Conservation (phyloP, 2,113 vertebrate species). For the Odontesthes bonariensis region DNA sequence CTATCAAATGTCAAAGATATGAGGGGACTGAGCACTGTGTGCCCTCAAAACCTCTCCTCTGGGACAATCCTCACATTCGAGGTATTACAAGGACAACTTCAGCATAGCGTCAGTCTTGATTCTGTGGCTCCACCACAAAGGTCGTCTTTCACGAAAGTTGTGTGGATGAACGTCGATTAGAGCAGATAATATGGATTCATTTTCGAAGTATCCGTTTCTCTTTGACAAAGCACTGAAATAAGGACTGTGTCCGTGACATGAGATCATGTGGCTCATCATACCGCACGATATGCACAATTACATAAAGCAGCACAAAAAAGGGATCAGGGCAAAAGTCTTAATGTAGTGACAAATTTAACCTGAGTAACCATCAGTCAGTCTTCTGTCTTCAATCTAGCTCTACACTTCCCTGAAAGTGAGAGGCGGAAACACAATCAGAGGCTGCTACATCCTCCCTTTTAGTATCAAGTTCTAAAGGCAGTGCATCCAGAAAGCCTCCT, state of each 20-base stretch:
- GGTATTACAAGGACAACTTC: slow-evolving; percentile 21
- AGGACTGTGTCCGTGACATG: too few species aligned
- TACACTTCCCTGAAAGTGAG: background rate
- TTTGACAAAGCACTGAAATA: too few species aligned
- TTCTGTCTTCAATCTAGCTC: background rate
- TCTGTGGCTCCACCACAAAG: slow-evolving; percentile 9
- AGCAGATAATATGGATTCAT: background rate
- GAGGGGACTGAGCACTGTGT: slow-evolving; percentile 2
- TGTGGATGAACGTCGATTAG: background rate
- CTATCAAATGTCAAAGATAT: slow-evolving; percentile 63
- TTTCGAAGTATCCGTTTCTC: too few species aligned
- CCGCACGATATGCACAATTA: background rate
- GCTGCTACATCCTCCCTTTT: background rate
- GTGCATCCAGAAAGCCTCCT: too few species aligned
- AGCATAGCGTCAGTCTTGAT: slow-evolving; percentile 14
- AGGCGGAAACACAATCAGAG: too few species aligned
- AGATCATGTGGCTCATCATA: background rate
- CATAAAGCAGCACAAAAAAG: background rate
- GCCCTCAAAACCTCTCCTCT: slow-evolving; percentile 5
- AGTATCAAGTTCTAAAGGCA: background rate
- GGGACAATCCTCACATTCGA: slow-evolving; percentile 24
- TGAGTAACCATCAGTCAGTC: background rate
- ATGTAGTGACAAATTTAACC: background rate
- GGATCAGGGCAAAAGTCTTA: background rate
- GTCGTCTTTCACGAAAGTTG: slow-evolving; percentile 3